Base-by-base conservation (phyloP, 2,113 vertebrate genomes). In the Natator depressus region DNA sequence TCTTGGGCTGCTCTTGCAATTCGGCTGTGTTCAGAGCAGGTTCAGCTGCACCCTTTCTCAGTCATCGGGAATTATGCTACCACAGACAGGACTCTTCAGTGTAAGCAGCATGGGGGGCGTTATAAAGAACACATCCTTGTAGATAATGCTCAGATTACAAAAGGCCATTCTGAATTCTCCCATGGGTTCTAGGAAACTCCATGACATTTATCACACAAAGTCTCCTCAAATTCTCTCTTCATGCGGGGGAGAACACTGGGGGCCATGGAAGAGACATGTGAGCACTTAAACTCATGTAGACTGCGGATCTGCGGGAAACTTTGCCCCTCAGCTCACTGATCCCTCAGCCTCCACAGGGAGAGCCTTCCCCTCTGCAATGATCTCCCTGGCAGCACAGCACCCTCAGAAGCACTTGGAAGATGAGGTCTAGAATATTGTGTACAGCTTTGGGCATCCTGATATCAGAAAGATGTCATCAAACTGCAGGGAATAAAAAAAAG, bases 91-190 rank as follows among this genome's bases (percentile, higher is more conserved):
- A 92, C 72, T 46, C 72, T 42, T 42, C 42, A 91, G 89, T 90
- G 62, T 47, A 31, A 0, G 1, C 87, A 91, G 95, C 2, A 0
- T 85, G 95, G 42, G 96, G 93, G 97, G 93, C 84, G 90, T 83
- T 5, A 1, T 2, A 88, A 95, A 89, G 79, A 59, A 14, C 85
- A 79, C 20, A 4, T 94, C 81, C 0, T 22, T 87, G 96, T 92
- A 97, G 96, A 96, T 93, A 95, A 96, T 88, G 92, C 94, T 97
- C 94, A 78, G 89, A 94, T 97, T 97, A 96, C 97, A 96, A 93
- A 97, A 95, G 0, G 0, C 89, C 96, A 96, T 22, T 95, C 89
- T 85, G 96, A 96, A 96, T 88, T 91, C 94, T 93, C 96, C 96
- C 0, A 31, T 93, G 0, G 85, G 72, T 55, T 95, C 89, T 95